phyloP scores from a whole-genome alignment of 2,797 vertebrate genomes.

The Steatocranus sp. region DNA sequence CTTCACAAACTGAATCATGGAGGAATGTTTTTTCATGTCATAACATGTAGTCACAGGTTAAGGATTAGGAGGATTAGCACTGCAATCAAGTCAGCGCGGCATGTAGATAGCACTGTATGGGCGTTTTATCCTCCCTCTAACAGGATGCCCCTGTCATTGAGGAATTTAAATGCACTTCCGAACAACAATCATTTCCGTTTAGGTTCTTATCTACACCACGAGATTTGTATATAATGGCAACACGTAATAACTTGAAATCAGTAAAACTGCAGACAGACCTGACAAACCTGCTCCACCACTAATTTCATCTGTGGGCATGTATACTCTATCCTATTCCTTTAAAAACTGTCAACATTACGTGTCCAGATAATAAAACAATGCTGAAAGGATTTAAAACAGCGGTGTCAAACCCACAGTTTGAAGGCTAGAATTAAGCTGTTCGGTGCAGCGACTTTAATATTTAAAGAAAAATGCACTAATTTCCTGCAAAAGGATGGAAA shows the following conservation, averaged over 20 bases:
- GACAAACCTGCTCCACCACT: conserved; percentile 2
- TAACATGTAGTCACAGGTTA: not conserved
- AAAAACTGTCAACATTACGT: not conserved
- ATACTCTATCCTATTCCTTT: not conserved
- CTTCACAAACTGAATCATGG: conserved; percentile 6
- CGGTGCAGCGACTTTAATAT: not conserved
- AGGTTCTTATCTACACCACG: not conserved
- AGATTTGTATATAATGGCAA: not conserved
- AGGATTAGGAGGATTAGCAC: not conserved
- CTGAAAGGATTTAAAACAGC: not conserved
- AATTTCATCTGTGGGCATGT: not conserved
- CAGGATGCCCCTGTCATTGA: not conserved
- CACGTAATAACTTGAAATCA: not conserved
- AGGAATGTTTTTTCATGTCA: conserved; percentile 1
- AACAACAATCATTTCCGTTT: not conserved
- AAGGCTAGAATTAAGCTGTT: not conserved
- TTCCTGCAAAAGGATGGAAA: not conserved
- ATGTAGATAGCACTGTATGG: not conserved
- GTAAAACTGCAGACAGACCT: not conserved
- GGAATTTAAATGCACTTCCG: not conserved
- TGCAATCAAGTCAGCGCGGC: not conserved
- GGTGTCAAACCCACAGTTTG: not conserved
- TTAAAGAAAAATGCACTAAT: not conserved
- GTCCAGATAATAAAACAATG: not conserved
- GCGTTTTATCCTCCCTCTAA: not conserved